phyloP scores from a whole-genome alignment of 2,888 invertebrate species.

The Eudasyphora cyanicolor region DNA sequence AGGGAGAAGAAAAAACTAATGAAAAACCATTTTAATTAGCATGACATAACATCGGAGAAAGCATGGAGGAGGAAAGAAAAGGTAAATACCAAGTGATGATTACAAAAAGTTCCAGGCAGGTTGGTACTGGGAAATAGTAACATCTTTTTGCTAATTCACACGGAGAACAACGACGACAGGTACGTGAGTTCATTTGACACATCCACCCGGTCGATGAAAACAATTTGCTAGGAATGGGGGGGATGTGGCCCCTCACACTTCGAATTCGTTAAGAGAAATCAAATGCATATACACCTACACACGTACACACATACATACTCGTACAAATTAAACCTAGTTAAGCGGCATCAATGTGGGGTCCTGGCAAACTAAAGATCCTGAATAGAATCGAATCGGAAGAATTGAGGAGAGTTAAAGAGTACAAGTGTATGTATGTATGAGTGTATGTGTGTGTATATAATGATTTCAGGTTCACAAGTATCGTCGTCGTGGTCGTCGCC shows the following conservation, averaged over 20 bases:
- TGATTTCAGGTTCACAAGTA: no score
- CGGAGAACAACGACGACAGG: constrained; percentile 33
- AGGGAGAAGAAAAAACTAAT: constrained; percentile 48
- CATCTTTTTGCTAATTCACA: constrained; percentile 54
- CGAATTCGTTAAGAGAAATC: background rate
- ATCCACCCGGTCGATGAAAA: constrained; percentile 14
- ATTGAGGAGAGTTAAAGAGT: background rate
- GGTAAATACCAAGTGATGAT: constrained; percentile 47
- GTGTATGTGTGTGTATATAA: background rate
- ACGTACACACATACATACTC: background rate
- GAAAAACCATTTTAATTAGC: constrained; percentile 64
- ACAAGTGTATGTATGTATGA: background rate
- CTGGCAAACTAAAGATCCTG: background rate
- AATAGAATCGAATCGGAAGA: background rate
- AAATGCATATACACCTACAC: background rate
- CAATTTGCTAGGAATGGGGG: background rate
- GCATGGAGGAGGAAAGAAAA: constrained; percentile 6
- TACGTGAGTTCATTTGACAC: constrained; percentile 65
- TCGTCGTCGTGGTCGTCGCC: background rate
- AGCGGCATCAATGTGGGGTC: background rate
- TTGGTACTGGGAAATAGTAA: constrained; percentile 45
- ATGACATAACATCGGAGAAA: constrained; percentile 33
- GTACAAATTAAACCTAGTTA: background rate
- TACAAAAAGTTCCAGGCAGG: constrained; percentile 47
- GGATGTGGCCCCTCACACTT: constrained; percentile 8